Base-by-base conservation (phyloP, 2,888 invertebrate species). In the Sminthurinus aureus region DNA sequence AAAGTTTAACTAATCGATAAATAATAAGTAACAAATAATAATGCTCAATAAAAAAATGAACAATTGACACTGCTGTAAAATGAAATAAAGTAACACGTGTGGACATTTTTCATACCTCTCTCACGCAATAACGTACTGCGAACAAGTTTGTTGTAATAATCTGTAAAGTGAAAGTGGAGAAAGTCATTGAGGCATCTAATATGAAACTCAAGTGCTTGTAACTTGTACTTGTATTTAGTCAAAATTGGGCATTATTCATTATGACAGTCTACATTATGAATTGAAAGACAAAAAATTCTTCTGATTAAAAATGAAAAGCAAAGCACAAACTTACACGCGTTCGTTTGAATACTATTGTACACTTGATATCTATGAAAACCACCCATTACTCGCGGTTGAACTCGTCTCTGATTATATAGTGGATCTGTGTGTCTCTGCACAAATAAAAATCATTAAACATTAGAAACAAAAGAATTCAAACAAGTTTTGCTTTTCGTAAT, bases 91-190 rank as follows among this genome's bases (percentile, higher is more conserved):
- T 12, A 13, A 69, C 20, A 9, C n/a, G 9, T n/a, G 15, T n/a
- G 12, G 13, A n/a, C 20, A 69, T 74, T 74, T 74, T 9, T 51
- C 50, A 64, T 38, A 79, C 79, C 79, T 38, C 79, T 66, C 24
- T 64, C 66, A 3, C 66, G 66, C 13, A 79, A 20, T 26, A 66
- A 18, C 6, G 66, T 64, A 38, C 38, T 64, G 12, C 38, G 66
- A 0, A 79, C 66, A 67, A 38, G 38, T 26, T 26, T 66, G 15
- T 79, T 38, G 50, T n/a, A 74, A 50, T 74, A 74, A 38, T 74
- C 74, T 74, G 50, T 26, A 73, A 13, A 69, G 9, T 13, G 11
- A 69, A 69, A 69, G 9, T 11, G 69, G 12, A 13, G 24, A 6
- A 3, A 8, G 4, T 69, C 20, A 13, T 13, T 69, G 11, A 69